Evolutionary conservation across 2,888 invertebrate genomes (phyloP), one percentile per base, ranked within the genome.

Genomic region (Anagyrus pseudococci): DNA sequence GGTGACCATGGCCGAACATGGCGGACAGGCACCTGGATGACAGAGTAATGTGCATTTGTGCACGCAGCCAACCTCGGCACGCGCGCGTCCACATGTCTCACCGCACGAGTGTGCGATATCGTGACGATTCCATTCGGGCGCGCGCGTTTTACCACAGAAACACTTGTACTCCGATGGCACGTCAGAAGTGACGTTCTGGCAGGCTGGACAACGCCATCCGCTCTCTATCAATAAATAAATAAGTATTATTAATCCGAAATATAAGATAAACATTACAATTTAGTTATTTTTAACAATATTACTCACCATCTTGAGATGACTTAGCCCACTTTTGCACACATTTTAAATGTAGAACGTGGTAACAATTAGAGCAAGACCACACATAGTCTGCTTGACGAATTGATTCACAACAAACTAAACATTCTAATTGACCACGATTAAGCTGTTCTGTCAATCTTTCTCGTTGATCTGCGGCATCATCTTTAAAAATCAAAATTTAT

Each of bases 121-220:
- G 46, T 87, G 87, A 1, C 92, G 88, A 77, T 89, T 89, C 81
- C 89, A 89, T 62, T 88, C 87, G 0, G 96, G 96, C 73, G 90
- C 87, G 44, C 85, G 85, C 1, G 84, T 79, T 77, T 93, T 92
- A 23, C 94, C 93, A 79, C 98, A 98, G 83, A 95, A 97, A 78
- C 98, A 98, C 17, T 85, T 84, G 80, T 97, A 98, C 57, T 91
- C 89, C 0, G 85, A 84, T 0, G 97, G 97, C 57, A 93, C 85
- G 23, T 85, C 84, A 17, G 85, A 82, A 61, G 87, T 88, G 2
- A 90, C 87, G 79, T 93, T 92, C 81, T 97, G 97, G 78, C 98
- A 98, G 0, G 96, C 95, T 0, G 98, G 98, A 78, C 98, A 98
- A 20, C 96, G 88, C 98, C 98, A 98, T 62, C 92, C 92, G 56